Evolutionary conservation across 2,797 vertebrate species (phyloP).

Genomic region (Neostethus bicornis): DNA sequence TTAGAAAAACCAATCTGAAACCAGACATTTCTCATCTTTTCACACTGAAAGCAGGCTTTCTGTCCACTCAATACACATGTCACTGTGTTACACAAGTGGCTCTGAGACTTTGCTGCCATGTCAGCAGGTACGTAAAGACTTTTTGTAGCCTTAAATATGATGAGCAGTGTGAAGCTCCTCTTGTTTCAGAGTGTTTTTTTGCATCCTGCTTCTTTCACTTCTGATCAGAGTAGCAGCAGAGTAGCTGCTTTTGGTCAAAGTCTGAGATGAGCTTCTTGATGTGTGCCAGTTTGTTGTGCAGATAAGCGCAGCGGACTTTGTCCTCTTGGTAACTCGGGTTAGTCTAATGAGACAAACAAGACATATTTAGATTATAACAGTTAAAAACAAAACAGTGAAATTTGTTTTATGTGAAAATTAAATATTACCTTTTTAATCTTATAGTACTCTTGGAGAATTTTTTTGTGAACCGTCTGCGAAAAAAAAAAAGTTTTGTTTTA

Average conservation of each 20-base stretch:
- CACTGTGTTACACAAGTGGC: slow-evolving; percentile 10
- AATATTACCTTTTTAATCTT: slow-evolving; percentile 95
- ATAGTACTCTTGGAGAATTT: slow-evolving; percentile 91
- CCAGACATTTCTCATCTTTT: slow-evolving; percentile 7
- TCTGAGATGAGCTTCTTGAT: slow-evolving; percentile 93
- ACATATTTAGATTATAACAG: not conserved
- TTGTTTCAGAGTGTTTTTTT: slow-evolving; percentile 6
- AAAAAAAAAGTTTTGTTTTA: slow-evolving; percentile 13
- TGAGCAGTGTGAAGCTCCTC: slow-evolving; percentile 15
- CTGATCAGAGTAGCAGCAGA: slow-evolving; percentile 29
- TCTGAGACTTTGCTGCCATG: slow-evolving; percentile 5
- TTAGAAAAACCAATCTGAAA: slow-evolving; percentile 1
- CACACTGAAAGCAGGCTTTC: not conserved
- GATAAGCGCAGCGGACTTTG: slow-evolving; percentile 91
- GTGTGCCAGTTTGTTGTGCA: slow-evolving; percentile 95
- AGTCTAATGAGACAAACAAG: slow-evolving; percentile 72
- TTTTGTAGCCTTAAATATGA: not conserved
- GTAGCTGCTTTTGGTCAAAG: slow-evolving; percentile 88
- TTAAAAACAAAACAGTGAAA: not conserved
- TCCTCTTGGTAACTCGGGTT: slow-evolving; percentile 92
- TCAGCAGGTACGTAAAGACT: slow-evolving; percentile 16
- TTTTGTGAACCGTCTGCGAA: slow-evolving; percentile 87
- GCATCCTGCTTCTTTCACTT: slow-evolving; percentile 28
- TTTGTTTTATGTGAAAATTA: too few relatives aligned
- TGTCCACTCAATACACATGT: not conserved